Percentiles rank a stretch among this genome's conserved stretches.
These are phyloP conservation scores for Autographa gamma DNA, from an alignment of 2,888 invertebrate species.

Conservation along the genomic window DNA sequence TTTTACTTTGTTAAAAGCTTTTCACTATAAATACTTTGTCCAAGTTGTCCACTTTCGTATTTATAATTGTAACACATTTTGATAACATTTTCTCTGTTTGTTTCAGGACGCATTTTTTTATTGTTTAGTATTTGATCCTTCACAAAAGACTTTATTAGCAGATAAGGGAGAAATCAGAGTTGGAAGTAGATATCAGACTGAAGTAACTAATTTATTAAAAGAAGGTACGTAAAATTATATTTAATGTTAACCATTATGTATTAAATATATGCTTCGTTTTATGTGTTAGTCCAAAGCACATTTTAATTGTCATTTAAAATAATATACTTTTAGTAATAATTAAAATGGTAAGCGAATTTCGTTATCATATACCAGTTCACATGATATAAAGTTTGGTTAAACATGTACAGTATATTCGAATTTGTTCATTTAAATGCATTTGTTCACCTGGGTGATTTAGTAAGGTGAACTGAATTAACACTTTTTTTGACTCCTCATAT, in stretches of 20 bases:
- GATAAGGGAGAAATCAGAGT: constrained; percentile 98
- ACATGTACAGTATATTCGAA: too few relatives aligned
- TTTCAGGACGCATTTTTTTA: constrained; percentile 99
- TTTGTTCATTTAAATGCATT: too few relatives aligned
- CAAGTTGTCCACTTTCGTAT: not conserved
- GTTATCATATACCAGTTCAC: not conserved
- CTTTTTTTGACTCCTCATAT: too few relatives aligned
- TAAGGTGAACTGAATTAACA: too few relatives aligned
- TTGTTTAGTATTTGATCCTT: constrained; percentile 99
- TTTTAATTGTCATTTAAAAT: not conserved
- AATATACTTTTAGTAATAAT: not conserved
- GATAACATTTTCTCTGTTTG: constrained; percentile 69
- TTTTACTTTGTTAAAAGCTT: not conserved
- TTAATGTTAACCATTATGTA: too few relatives aligned
- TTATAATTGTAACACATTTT: constrained; percentile 29
- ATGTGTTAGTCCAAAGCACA: not conserved
- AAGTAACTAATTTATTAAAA: constrained; percentile 94
- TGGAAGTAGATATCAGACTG: constrained; percentile 99
- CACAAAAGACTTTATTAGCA: constrained; percentile 99
- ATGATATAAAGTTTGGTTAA: not conserved
- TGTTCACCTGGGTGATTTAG: too few relatives aligned
- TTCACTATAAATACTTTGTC: not conserved
- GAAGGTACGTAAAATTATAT: constrained; percentile 89
- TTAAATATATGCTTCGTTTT: not conserved
- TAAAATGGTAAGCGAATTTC: too few relatives aligned